These are phyloP conservation scores for Melipona bicolor DNA, from an alignment of 2,888 invertebrate species.

Conservation along the genomic window DNA sequence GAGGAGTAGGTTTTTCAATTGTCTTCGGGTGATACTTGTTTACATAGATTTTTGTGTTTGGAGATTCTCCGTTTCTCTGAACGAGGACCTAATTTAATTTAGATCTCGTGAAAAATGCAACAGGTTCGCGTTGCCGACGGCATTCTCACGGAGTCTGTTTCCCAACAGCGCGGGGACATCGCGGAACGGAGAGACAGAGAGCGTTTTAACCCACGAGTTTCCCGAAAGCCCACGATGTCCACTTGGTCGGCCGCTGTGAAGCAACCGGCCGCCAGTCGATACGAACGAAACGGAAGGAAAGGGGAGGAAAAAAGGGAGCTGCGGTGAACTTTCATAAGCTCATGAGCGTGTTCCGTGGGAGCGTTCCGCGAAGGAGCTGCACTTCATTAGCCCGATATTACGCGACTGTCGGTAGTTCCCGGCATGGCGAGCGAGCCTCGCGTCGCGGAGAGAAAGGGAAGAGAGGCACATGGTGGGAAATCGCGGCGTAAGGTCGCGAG, in stretches of 20 bases:
- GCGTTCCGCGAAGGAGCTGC: constrained; percentile 52
- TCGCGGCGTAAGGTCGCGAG: constrained; percentile 61
- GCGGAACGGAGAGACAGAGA: not conserved
- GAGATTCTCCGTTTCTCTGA: no score
- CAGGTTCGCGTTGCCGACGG: not conserved
- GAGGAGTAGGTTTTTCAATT: no score
- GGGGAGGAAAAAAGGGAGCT: constrained; percentile 21
- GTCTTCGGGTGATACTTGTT: no score
- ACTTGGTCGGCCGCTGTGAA: constrained; percentile 1
- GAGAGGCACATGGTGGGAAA: constrained; percentile 55
- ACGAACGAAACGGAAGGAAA: constrained; percentile 30
- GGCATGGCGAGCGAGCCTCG: constrained; percentile 73
- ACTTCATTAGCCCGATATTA: constrained; percentile 65
- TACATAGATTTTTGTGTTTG: no score
- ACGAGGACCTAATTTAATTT: no score
- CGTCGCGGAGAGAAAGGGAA: constrained; percentile 50
- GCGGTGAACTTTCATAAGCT: constrained; percentile 46
- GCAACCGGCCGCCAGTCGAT: constrained; percentile 26
- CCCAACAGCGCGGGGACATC: not conserved
- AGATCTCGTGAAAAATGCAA: constrained; percentile 2
- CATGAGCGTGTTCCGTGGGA: constrained; percentile 60
- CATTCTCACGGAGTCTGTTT: constrained; percentile 19
- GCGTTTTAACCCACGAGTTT: constrained; percentile 25
- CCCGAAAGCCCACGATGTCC: constrained; percentile 22
- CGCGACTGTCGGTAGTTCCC: constrained; percentile 76